Evolutionary conservation across 1,140 invertebrate genomes (phyloP).

Genomic region (Heliconius eleuchia): DNA sequence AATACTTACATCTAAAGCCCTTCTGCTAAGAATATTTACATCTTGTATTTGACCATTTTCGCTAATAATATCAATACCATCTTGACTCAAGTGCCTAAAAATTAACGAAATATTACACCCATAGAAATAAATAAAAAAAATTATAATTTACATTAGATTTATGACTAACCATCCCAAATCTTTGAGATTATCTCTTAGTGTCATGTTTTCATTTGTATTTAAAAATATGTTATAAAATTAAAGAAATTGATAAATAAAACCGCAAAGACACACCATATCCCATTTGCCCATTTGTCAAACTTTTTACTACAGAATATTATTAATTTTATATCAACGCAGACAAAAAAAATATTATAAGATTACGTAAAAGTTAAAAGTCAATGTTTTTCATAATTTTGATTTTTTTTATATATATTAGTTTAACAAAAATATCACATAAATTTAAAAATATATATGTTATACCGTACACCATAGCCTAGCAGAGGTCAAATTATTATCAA

Average conservation of each 20-base stretch:
- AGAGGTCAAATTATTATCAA: neutral
- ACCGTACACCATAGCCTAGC: too few species aligned
- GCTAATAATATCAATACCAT: slow-evolving; percentile 85
- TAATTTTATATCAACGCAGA: neutral
- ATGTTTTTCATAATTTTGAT: neutral
- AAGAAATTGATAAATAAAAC: slow-evolving; percentile 48
- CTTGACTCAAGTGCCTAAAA: slow-evolving; percentile 86
- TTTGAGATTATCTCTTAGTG: slow-evolving; percentile 78
- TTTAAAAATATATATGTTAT: too few species aligned
- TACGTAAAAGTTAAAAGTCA: neutral
- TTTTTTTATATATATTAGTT: neutral
- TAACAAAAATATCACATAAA: too few species aligned
- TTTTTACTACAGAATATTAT: slow-evolving; percentile 30
- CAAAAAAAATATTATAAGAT: neutral
- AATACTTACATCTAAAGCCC: slow-evolving; percentile 88
- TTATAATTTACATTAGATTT: neutral
- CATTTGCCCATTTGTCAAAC: slow-evolving; percentile 49
- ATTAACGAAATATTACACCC: slow-evolving; percentile 49
- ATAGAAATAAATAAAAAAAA: slow-evolving; percentile 35
- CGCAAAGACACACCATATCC: slow-evolving; percentile 44
- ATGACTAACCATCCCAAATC: slow-evolving; percentile 83
- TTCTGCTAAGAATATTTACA: slow-evolving; percentile 84
- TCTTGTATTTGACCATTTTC: slow-evolving; percentile 85
- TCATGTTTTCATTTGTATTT: slow-evolving; percentile 67
- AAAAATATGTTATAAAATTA: slow-evolving; percentile 60